Percentiles rank a stretch among this genome's conserved stretches.
phyloP scores from a whole-genome alignment of 1,140 invertebrate genomes.

The Diabrotica virgifera region DNA sequence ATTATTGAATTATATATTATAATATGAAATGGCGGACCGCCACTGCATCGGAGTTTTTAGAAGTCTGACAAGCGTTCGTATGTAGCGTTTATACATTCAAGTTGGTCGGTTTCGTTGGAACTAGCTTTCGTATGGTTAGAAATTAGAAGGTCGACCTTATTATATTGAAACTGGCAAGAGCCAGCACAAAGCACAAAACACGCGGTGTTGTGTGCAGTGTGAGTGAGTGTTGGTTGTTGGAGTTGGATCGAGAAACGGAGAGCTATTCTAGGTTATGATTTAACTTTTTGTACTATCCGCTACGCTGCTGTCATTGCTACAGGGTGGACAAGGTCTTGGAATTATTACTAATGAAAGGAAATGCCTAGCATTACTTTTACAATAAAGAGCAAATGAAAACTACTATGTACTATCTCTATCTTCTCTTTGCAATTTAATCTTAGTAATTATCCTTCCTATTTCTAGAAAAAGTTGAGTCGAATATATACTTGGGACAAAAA shows the following conservation, averaged over 20 bases:
- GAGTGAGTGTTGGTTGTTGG: background rate
- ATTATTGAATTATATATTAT: no score
- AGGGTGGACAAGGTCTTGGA: background rate
- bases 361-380: no score
- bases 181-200: background rate
- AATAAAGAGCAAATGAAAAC: no score
- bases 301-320: background rate
- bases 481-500: no score
- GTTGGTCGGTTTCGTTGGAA: constrained; percentile 5
- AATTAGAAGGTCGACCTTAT: constrained; percentile 16
- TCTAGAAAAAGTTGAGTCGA: no score
- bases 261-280: constrained; percentile 17
- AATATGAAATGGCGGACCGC: no score
- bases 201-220: constrained; percentile 1
- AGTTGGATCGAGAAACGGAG: background rate
- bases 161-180: constrained; percentile 14
- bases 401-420: no score
- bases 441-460: no score
- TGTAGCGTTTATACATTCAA: constrained; percentile 6
- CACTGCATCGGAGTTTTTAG: constrained; percentile 6
- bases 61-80: constrained; percentile 6
- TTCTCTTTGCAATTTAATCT: no score
- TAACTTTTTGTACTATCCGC: constrained; percentile 13
- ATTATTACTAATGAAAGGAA: no score
- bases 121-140: constrained; percentile 16